Percentiles rank a stretch among this genome's conserved stretches.
Conservation (phyloP, 2,797 vertebrate species). For the Trachurus trachurus region DNA sequence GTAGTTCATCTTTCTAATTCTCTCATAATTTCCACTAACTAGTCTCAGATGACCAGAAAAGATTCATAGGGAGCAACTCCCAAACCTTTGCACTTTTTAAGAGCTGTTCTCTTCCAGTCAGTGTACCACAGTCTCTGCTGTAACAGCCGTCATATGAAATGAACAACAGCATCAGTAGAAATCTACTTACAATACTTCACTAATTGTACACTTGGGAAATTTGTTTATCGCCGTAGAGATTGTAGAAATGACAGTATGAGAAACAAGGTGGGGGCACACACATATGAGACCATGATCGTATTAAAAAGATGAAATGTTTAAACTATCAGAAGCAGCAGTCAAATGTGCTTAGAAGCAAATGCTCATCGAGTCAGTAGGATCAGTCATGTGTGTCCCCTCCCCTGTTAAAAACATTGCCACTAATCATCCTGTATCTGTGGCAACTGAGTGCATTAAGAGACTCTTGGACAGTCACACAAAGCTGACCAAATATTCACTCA, state of each 20-base stretch:
- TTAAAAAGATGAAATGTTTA: background rate
- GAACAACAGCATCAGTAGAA: background rate
- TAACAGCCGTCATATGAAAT: background rate
- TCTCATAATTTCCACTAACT: slow-evolving; percentile 29
- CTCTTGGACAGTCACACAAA: slow-evolving; percentile 37
- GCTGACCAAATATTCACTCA: slow-evolving; percentile 46
- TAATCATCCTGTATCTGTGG: slow-evolving; percentile 74
- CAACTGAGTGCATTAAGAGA: slow-evolving; percentile 64
- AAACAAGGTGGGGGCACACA: background rate
- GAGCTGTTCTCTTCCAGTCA: background rate
- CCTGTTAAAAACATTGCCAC: slow-evolving; percentile 64
- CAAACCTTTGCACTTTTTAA: slow-evolving; percentile 21
- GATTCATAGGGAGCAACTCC: slow-evolving; percentile 21
- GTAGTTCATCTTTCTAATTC: slow-evolving; percentile 34
- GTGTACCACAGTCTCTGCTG: background rate
- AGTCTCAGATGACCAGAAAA: slow-evolving; percentile 19
- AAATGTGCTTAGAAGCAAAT: slow-evolving; percentile 43
- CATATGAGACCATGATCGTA: background rate
- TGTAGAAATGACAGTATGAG: background rate
- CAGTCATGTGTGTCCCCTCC: slow-evolving; percentile 31
- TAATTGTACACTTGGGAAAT: background rate
- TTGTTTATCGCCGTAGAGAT: background rate
- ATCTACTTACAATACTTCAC: background rate
- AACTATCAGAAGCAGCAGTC: slow-evolving; percentile 29
- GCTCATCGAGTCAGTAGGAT: slow-evolving; percentile 22